Conservation (phyloP, 2,113 vertebrate genomes). For the Alectura lathami region DNA sequence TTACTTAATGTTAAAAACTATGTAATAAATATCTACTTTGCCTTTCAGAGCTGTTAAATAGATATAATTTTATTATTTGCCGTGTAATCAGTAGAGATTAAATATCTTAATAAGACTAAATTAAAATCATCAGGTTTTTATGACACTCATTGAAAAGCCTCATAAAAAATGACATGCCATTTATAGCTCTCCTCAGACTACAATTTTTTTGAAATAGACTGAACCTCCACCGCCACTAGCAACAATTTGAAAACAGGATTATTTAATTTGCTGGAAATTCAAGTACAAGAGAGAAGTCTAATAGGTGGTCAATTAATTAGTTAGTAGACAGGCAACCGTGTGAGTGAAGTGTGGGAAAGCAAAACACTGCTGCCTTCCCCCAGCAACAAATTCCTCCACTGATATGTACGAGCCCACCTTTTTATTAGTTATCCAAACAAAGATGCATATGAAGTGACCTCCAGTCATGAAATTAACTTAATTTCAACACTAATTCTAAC, state of each 20-base stretch:
- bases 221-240: neutral
- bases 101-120: conserved; percentile 59
- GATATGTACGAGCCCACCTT: neutral
- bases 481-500: neutral
- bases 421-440: neutral
- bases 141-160: conserved; percentile 38
- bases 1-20: conserved; percentile 53
- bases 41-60: conserved; percentile 46
- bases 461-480: neutral
- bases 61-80: conserved; percentile 53
- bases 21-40: conserved; percentile 12
- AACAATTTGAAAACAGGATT: neutral
- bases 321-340: neutral
- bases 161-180: conserved; percentile 9
- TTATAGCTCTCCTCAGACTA: conserved; percentile 9
- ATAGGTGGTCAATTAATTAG: neutral
- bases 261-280: conserved; percentile 36
- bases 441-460: neutral
- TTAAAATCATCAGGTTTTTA: conserved; percentile 67
- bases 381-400: neutral
- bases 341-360: neutral
- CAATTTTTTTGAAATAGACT: conserved; percentile 7
- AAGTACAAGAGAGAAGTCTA: neutral
- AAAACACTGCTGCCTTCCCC: neutral
- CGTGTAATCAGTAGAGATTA: conserved; percentile 55